Evolutionary conservation across 2,888 invertebrate genomes (phyloP).

Genomic region (Xestia rhomboidea): DNA sequence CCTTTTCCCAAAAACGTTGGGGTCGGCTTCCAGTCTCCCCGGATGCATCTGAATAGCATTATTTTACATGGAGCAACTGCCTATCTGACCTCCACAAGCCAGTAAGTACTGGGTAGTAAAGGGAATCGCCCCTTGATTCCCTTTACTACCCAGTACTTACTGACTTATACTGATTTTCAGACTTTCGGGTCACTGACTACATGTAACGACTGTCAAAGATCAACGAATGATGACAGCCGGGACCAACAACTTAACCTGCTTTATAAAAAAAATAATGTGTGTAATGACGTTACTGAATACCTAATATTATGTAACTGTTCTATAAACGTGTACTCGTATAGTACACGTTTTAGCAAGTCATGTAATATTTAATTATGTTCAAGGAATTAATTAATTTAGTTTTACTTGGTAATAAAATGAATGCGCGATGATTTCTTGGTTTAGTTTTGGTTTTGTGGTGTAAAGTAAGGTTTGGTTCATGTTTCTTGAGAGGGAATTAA

Average conservation of each 20-base stretch:
- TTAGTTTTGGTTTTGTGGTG: constrained; percentile 37
- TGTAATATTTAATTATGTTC: constrained; percentile 6
- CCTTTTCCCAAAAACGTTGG: background rate
- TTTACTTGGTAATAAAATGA: constrained; percentile 41
- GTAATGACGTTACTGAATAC: constrained; percentile 9
- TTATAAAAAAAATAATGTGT: too few relatives aligned
- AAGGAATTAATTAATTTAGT: constrained; percentile 17
- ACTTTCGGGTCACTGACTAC: too few relatives aligned
- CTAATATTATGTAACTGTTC: background rate
- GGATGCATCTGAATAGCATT: too few relatives aligned
- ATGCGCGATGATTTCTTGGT: background rate
- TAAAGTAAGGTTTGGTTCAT: background rate
- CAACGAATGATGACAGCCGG: too few relatives aligned
- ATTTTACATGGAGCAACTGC: too few relatives aligned
- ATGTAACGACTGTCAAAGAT: too few relatives aligned
- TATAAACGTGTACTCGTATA: too few relatives aligned
- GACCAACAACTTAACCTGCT: too few relatives aligned
- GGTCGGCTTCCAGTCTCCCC: background rate
- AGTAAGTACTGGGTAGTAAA: background rate
- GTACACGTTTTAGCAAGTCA: constrained; percentile 46
- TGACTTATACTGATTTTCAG: too few relatives aligned
- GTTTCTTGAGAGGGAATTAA: background rate
- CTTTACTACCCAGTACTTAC: too few relatives aligned
- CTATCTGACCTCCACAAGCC: background rate
- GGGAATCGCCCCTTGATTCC: too few relatives aligned